Evolutionary conservation across 2,113 vertebrate species (phyloP), one percentile per base, ranked within the genome.

Genomic region (Rhinoderma darwinii): DNA sequence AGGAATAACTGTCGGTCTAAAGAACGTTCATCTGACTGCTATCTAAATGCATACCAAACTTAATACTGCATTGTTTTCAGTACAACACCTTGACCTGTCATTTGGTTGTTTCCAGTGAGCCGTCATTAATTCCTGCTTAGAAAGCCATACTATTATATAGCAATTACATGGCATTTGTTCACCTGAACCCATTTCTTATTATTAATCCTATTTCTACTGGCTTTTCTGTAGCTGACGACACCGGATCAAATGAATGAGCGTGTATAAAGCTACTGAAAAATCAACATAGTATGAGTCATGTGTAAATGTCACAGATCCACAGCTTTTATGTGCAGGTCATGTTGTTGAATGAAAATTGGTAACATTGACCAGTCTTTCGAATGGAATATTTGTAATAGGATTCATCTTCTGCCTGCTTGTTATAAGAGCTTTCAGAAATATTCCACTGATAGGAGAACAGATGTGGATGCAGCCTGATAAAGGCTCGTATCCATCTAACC

Each of bases 301-400:
- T 63, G 56, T 56, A 85, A 85, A 85, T 84, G 51, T 84, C 72
- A 83, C 17, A 32, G 9, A 30, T 70, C n/a, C 63, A 39, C 51
- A 51, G 54, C 20, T 14, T 44, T 83, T 51, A 12, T 44, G 4
- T 22, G 50, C 14, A 37, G 35, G 20, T 27, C 27, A 17, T 37
- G 8, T 56, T 56, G 30, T 12, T 37, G 47, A 50, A 35, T 18
- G 4, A 37, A 22, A 37, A 15, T 35, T 50, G 14, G 6, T 56
- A 56, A 14, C 32, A 56, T 61, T 61, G 25, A 41, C 12, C 77
- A 41, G 32, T n/a, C 27, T 41, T 59, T 59, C 8, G 25, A 22
- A 11, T 12, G 32, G 14, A 43, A 11, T 74, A 11, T 54, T 56
- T 50, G 44, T 77, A 32, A 18, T 32, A 51, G 27, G 17, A 30